phyloP scores from a whole-genome alignment of 2,888 invertebrate genomes.

The Aspidapion aeneum region DNA sequence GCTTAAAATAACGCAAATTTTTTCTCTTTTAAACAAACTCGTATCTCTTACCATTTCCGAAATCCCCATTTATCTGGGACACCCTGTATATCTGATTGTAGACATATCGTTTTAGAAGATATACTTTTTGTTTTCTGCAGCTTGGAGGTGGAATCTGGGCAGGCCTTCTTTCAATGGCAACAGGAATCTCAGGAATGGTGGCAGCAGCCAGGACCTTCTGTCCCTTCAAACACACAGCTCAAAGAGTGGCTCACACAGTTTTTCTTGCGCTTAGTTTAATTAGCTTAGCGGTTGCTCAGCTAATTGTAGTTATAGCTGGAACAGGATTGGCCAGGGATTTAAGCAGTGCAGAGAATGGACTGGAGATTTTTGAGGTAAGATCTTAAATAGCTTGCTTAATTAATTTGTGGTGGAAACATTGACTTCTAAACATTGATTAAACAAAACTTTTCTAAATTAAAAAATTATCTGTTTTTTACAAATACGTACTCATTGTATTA shows the following conservation, averaged over 20 bases:
- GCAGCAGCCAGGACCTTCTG: slow-evolving; percentile 59
- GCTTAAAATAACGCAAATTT: no score
- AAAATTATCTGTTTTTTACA: no score
- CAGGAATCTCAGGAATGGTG: slow-evolving; percentile 60
- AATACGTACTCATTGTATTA: no score
- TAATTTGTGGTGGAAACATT: no score
- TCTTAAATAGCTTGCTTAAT: no score
- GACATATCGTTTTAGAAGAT: no score
- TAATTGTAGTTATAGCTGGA: slow-evolving; percentile 58
- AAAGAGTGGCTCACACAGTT: slow-evolving; percentile 57
- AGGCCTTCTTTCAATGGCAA: slow-evolving; percentile 59
- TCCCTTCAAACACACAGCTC: slow-evolving; percentile 46
- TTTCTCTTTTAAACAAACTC: no score
- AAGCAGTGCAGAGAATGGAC: slow-evolving; percentile 29
- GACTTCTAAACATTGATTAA: no score
- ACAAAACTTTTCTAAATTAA: no score
- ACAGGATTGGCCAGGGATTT: slow-evolving; percentile 61
- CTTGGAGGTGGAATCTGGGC: slow-evolving; percentile 66
- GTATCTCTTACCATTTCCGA: no score
- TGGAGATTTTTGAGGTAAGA: background rate
- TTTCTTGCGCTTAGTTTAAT: slow-evolving; percentile 63
- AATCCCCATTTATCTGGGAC: no score
- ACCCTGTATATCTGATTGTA: no score
- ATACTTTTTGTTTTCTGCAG: slow-evolving; percentile 36
- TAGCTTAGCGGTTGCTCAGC: slow-evolving; percentile 57